Conservation (phyloP, 2,113 vertebrate genomes). For the Protomyctophum bolini region DNA sequence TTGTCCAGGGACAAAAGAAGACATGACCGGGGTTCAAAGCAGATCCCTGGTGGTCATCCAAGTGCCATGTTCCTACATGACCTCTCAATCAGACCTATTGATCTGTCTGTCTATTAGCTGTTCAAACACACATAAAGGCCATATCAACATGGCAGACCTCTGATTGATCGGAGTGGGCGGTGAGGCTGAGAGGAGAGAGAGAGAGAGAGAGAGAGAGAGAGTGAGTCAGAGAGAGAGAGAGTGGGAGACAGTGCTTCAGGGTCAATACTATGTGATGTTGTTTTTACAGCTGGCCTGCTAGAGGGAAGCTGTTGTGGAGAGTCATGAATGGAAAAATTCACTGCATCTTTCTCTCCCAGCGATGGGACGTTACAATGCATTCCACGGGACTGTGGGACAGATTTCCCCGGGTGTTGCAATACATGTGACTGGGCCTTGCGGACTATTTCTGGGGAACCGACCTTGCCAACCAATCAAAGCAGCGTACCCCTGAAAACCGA, state of each 20-base stretch:
- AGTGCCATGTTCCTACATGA: constrained; percentile 71
- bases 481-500: too few species aligned
- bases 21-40: constrained; percentile 45
- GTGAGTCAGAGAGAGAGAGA: not conserved
- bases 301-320: too few species aligned
- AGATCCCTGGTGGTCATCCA: constrained; percentile 59
- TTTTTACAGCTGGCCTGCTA: not conserved
- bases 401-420: too few species aligned
- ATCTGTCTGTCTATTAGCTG: constrained; percentile 62
- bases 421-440: too few species aligned
- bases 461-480: too few species aligned
- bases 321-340: too few species aligned
- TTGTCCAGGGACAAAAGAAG: not conserved
- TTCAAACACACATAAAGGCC: constrained; percentile 58
- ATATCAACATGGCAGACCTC: constrained; percentile 44
- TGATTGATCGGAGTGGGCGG: constrained; percentile 43
- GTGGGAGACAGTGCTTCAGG: not conserved
- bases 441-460: too few species aligned
- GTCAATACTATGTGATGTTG: not conserved
- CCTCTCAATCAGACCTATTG: constrained; percentile 75
- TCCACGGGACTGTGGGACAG: too few species aligned
- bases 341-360: too few species aligned
- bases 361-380: too few species aligned
- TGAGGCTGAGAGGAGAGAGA: constrained; percentile 1
- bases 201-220: not conserved